Conservation (phyloP, 2,113 vertebrate genomes). For the Chionodraco myersi region DNA sequence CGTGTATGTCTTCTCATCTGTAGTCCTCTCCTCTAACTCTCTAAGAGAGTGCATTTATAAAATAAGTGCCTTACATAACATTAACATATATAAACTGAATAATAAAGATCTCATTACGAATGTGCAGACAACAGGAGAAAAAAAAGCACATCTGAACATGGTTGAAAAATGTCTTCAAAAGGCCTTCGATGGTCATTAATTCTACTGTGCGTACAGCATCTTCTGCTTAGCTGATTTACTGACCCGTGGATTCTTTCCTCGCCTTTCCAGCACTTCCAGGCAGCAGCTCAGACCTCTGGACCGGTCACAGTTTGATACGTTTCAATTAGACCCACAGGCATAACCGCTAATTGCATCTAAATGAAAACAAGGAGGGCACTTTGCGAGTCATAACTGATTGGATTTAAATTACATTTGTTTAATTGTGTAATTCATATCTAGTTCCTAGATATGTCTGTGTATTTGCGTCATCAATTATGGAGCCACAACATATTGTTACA, state of each 20-base stretch:
- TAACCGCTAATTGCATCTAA: not conserved
- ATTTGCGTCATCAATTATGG: not conserved
- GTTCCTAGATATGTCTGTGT: not conserved
- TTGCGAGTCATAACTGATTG: not conserved
- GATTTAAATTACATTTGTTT: not conserved
- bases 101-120: not conserved
- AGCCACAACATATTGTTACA: not conserved
- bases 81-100: not conserved
- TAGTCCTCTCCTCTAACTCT: not conserved
- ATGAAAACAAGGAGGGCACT: not conserved
- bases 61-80: not conserved
- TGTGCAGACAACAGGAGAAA: not conserved
- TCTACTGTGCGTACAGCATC: not conserved
- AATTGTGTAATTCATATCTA: not conserved
- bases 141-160: not conserved
- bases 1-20: too few species aligned
- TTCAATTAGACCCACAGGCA: not conserved
- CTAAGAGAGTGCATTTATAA: not conserved
- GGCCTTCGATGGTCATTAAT: not conserved
- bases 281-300: constrained; percentile 5
- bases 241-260: not conserved
- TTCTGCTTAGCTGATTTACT: not conserved
- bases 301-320: not conserved
- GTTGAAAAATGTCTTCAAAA: too few species aligned
- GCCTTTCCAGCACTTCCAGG: not conserved